These are phyloP conservation scores for Dicyrtoma fusca DNA, from an alignment of 2,888 invertebrate species.

Conservation along the genomic window DNA sequence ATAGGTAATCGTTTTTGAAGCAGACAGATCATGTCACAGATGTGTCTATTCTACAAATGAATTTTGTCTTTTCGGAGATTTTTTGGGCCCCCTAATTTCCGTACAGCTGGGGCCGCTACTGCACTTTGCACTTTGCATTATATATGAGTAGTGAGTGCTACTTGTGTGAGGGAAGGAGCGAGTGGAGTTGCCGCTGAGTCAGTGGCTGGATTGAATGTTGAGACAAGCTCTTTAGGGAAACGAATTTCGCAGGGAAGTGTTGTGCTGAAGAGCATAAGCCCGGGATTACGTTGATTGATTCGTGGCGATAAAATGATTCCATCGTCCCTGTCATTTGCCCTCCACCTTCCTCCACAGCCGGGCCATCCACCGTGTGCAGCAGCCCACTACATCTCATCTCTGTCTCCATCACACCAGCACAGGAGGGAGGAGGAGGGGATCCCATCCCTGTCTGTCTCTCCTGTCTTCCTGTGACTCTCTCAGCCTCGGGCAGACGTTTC, in stretches of 20 bases:
- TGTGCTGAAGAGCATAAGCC: slow-evolving; percentile 56
- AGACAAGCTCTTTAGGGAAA: slow-evolving; percentile 38
- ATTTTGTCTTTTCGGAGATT: background rate
- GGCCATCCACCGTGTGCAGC: no score
- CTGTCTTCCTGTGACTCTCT: background rate
- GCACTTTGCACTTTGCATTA: background rate
- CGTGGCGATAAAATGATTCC: slow-evolving; percentile 36
- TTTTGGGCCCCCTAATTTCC: background rate
- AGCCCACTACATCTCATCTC: no score
- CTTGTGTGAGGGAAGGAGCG: background rate
- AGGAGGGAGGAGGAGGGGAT: no score
- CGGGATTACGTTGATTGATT: slow-evolving; percentile 56
- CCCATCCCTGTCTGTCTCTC: background rate
- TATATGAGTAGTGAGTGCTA: no score
- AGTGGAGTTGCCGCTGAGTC: slow-evolving; percentile 2
- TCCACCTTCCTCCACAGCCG: no score
- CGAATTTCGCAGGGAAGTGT: slow-evolving; percentile 33
- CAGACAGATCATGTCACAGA: no score
- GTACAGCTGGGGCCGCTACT: background rate
- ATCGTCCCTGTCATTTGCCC: slow-evolving; percentile 25
- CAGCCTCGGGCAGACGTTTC: slow-evolving; percentile 1
- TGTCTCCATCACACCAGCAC: no score
- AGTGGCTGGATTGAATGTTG: slow-evolving; percentile 29
- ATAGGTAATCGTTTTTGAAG: no score
- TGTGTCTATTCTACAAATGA: no score